phyloP scores from a whole-genome alignment of 2,888 invertebrate genomes.

The Cylloceria caligata region DNA sequence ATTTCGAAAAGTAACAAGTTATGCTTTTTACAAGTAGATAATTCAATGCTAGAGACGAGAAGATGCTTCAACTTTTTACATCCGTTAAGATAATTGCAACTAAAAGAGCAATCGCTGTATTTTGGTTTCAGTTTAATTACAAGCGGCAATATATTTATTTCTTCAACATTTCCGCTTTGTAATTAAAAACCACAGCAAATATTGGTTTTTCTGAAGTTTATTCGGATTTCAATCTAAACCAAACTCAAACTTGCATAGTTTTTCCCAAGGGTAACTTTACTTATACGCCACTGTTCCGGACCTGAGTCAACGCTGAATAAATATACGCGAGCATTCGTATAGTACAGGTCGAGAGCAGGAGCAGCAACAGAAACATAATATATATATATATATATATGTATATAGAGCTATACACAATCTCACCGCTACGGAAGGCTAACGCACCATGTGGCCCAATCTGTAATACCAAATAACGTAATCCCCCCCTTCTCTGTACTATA shows the following conservation, averaged over 20 bases:
- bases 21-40: background rate
- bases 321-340: constrained; percentile 14
- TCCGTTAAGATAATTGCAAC: background rate
- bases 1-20: background rate
- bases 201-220: background rate
- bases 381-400: background rate
- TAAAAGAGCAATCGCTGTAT: too few species aligned
- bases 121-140: background rate
- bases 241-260: too few species aligned
- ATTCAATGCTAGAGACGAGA: background rate
- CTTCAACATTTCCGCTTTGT: background rate
- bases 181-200: background rate
- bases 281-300: constrained; percentile 19
- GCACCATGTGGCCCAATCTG: constrained; percentile 58
- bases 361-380: constrained; percentile 6
- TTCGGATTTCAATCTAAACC: background rate
- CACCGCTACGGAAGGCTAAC: background rate
- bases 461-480: constrained; percentile 63
- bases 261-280: background rate
- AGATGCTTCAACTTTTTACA: background rate
- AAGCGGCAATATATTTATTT: background rate
- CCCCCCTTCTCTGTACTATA: constrained; percentile 2
- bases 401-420: background rate
- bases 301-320: constrained; percentile 46
- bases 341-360: background rate